Conservation (phyloP, 1,140 invertebrate genomes). For the Magallana angulata region DNA sequence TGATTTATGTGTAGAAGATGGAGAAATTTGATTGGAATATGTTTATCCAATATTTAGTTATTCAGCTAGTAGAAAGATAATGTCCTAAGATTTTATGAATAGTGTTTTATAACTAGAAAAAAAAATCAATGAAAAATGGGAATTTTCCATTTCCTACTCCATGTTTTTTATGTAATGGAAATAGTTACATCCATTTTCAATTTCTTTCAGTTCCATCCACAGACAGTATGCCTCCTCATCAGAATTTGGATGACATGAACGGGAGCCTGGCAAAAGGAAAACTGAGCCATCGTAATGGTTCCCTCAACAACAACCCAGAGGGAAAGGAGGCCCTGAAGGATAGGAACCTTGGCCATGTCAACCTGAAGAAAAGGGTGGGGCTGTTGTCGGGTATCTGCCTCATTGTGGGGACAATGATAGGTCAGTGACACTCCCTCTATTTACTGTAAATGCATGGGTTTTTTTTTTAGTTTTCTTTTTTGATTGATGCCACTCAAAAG, state of each 20-base stretch:
- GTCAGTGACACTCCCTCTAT: constrained; percentile 78
- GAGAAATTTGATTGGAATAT: background rate
- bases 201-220: background rate
- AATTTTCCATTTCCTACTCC: no score
- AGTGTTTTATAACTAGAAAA: no score
- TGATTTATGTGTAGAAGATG: background rate
- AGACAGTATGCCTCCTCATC: constrained; percentile 21
- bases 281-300: constrained; percentile 47
- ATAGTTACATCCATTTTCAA: no score
- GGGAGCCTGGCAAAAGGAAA: background rate
- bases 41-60: no score
- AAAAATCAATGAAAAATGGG: no score
- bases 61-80: no score
- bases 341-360: constrained; percentile 51
- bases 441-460: no score
- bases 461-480: no score
- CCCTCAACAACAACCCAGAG: constrained; percentile 48
- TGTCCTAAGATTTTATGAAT: no score
- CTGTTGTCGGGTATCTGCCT: constrained; percentile 74
- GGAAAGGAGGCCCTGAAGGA: background rate
- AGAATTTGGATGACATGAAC: constrained; percentile 4
- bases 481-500: no score
- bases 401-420: constrained; percentile 78
- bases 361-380: constrained; percentile 71
- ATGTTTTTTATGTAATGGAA: no score